phyloP scores from a whole-genome alignment of 2,888 invertebrate genomes.

The Zhuqinia jingwanae region DNA sequence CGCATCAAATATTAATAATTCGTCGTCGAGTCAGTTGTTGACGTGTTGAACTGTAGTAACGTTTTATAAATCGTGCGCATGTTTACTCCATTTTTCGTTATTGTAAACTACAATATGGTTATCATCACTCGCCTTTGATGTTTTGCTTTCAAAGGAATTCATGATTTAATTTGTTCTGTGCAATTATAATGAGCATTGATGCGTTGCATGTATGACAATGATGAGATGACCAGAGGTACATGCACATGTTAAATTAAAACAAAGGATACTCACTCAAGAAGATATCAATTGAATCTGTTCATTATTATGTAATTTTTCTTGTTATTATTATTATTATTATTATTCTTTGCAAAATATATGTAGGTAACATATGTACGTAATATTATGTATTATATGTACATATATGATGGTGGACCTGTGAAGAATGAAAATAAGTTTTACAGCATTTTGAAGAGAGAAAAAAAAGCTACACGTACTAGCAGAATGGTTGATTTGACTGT shows the following conservation, averaged over 20 bases:
- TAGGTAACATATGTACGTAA: too few species aligned
- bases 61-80: not conserved
- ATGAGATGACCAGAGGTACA: slow-evolving; percentile 3
- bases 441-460: slow-evolving; percentile 18
- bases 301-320: slow-evolving; percentile 9
- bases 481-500: not conserved
- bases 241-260: not conserved
- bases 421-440: slow-evolving; percentile 31
- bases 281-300: not conserved
- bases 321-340: slow-evolving; percentile 17
- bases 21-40: too few species aligned
- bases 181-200: not conserved
- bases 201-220: not conserved
- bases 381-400: too few species aligned
- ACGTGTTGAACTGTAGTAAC: too few species aligned
- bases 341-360: not conserved
- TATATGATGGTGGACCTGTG: not conserved
- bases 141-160: not conserved
- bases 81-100: slow-evolving; percentile 12
- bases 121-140: slow-evolving; percentile 17
- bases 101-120: not conserved
- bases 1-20: too few species aligned
- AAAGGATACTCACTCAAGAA: not conserved
- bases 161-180: slow-evolving; percentile 13
- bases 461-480: not conserved